Conservation (phyloP, 1,140 invertebrate genomes). For the Halictus rubicundus region DNA sequence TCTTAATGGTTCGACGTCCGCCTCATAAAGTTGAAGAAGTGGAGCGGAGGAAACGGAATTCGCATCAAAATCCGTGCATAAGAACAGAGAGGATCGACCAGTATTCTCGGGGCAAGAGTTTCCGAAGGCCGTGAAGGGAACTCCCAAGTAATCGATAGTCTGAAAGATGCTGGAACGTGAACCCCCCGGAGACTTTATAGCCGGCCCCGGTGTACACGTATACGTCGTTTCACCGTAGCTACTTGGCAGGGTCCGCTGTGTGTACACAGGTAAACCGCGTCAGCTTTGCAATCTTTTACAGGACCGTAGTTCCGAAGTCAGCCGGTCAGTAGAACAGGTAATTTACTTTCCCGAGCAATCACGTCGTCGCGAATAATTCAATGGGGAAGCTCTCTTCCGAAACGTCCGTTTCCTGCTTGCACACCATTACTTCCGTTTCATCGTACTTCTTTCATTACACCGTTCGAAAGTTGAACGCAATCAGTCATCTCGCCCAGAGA, state of each 20-base stretch:
- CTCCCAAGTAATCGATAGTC: conserved; percentile 58
- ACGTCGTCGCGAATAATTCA: conserved; percentile 57
- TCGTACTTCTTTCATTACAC: neutral
- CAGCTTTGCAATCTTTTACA: conserved; percentile 59
- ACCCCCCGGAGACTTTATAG: conserved; percentile 54
- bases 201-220: conserved; percentile 23
- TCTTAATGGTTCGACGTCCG: neutral
- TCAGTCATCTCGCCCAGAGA: too few species aligned
- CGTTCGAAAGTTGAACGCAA: neutral
- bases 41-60: neutral
- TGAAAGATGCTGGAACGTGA: conserved; percentile 51
- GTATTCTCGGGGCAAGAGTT: conserved; percentile 11
- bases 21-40: neutral
- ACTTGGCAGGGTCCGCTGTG: conserved; percentile 18
- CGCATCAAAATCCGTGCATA: conserved; percentile 21
- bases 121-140: conserved; percentile 27
- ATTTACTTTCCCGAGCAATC: conserved; percentile 61
- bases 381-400: conserved; percentile 1
- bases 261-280: conserved; percentile 43
- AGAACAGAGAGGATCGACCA: neutral
- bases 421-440: neutral
- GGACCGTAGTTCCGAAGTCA: conserved; percentile 36
- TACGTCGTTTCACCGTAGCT: conserved; percentile 22
- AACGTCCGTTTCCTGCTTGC: neutral
- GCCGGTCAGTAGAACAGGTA: conserved; percentile 50